phyloP scores from a whole-genome alignment of 1,140 invertebrate genomes.

The Metopolophium dirhodum region DNA sequence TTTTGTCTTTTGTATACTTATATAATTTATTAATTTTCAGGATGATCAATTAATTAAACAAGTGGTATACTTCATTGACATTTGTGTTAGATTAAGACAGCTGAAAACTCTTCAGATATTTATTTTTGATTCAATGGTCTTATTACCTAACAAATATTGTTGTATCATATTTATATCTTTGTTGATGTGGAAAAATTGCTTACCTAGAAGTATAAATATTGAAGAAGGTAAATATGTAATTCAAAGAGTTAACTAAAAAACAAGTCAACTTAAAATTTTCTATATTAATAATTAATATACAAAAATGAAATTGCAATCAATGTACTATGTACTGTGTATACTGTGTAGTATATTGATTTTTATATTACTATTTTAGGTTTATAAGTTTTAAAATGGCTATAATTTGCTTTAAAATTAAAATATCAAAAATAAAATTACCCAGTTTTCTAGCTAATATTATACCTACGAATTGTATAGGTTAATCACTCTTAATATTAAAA shows the following conservation, averaged over 20 bases:
- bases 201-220: slow-evolving; percentile 8
- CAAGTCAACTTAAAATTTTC: not conserved
- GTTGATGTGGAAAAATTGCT: slow-evolving; percentile 43
- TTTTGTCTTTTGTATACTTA: not conserved
- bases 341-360: too few relatives aligned
- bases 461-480: too few relatives aligned
- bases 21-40: slow-evolving; percentile 19
- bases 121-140: slow-evolving; percentile 52
- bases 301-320: too few relatives aligned
- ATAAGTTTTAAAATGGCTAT: too few relatives aligned
- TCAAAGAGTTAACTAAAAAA: not conserved
- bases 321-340: too few relatives aligned
- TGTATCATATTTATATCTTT: slow-evolving; percentile 46
- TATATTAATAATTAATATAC: not conserved
- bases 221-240: slow-evolving; percentile 23
- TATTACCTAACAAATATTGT: slow-evolving; percentile 49
- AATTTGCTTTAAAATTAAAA: too few relatives aligned
- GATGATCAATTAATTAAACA: slow-evolving; percentile 32
- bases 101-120: slow-evolving; percentile 44
- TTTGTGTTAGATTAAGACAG: slow-evolving; percentile 30
- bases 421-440: too few relatives aligned
- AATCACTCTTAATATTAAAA: too few relatives aligned
- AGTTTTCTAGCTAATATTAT: too few relatives aligned
- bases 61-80: slow-evolving; percentile 34
- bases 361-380: too few relatives aligned